A percentile compares a stretch with the other conserved stretches of the same genome.
Conservation (phyloP, 2,888 invertebrate species). For the Rhagonycha fulva region DNA sequence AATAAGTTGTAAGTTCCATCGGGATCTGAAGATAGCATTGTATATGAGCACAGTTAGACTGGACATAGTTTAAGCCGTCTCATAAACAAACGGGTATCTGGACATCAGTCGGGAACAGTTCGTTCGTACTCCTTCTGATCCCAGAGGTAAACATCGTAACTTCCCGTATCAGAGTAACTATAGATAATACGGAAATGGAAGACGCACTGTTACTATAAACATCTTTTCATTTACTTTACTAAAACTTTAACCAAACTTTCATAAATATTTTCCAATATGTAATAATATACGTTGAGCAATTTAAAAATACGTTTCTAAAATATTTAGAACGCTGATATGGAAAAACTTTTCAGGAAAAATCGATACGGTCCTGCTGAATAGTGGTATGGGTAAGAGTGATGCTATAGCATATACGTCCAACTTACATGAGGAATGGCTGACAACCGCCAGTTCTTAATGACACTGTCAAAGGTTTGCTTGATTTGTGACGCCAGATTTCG, state of each 20-base stretch:
- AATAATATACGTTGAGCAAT: not conserved
- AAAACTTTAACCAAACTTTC: slow-evolving; percentile 7
- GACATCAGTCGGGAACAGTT: slow-evolving; percentile 56
- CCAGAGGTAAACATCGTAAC: slow-evolving; percentile 57
- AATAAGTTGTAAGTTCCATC: slow-evolving; percentile 47
- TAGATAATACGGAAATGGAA: slow-evolving; percentile 39
- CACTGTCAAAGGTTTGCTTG: slow-evolving; percentile 55
- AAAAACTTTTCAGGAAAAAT: not conserved
- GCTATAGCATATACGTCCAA: slow-evolving; percentile 27
- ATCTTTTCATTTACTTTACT: slow-evolving; percentile 22
- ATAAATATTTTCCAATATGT: slow-evolving; percentile 1
- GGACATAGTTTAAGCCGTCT: slow-evolving; percentile 57
- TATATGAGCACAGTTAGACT: slow-evolving; percentile 57
- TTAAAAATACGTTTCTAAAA: not conserved
- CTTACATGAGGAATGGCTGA: slow-evolving; percentile 53
- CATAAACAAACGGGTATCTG: slow-evolving; percentile 57
- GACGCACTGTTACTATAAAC: slow-evolving; percentile 31
- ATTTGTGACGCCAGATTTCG: slow-evolving; percentile 56
- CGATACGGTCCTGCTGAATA: slow-evolving; percentile 15
- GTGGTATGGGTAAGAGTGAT: slow-evolving; percentile 24
- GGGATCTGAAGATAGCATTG: slow-evolving; percentile 57
- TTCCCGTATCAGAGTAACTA: slow-evolving; percentile 49
- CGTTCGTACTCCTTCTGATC: slow-evolving; percentile 44
- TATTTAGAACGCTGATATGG: not conserved
- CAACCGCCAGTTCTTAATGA: slow-evolving; percentile 56